These are phyloP conservation scores for Tipula confusa DNA, from an alignment of 2,888 invertebrate species.

Conservation along the genomic window DNA sequence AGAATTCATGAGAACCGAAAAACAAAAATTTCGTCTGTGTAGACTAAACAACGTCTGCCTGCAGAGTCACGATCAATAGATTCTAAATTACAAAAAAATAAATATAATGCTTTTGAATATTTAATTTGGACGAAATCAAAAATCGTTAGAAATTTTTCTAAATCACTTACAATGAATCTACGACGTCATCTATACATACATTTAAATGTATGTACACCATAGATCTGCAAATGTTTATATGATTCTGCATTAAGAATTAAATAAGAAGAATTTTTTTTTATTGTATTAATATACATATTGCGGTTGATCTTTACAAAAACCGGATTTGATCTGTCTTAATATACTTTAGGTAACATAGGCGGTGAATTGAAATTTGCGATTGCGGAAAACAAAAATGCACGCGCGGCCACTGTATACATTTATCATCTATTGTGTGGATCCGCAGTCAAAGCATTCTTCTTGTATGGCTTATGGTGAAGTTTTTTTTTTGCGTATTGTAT, in stretches of 20 bases:
- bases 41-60: constrained; percentile 1
- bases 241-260: background rate
- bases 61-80: constrained; percentile 7
- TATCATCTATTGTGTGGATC: background rate
- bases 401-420: background rate
- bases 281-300: background rate
- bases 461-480: too few species aligned
- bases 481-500: too few species aligned
- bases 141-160: background rate
- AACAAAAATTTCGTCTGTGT: background rate
- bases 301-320: constrained; percentile 16
- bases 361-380: background rate
- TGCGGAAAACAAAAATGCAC: background rate
- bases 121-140: background rate
- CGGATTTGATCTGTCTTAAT: background rate
- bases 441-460: too few species aligned
- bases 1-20: constrained; percentile 1
- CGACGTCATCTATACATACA: background rate
- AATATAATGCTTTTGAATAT: background rate
- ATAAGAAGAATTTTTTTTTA: background rate
- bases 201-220: background rate
- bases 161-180: too few species aligned
- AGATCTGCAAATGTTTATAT: too few species aligned
- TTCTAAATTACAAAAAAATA: background rate
- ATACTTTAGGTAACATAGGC: background rate